A percentile compares a stretch with the other conserved stretches of the same genome.
phyloP scores from a whole-genome alignment of 1,140 invertebrate genomes.

The Drosophila rufa region DNA sequence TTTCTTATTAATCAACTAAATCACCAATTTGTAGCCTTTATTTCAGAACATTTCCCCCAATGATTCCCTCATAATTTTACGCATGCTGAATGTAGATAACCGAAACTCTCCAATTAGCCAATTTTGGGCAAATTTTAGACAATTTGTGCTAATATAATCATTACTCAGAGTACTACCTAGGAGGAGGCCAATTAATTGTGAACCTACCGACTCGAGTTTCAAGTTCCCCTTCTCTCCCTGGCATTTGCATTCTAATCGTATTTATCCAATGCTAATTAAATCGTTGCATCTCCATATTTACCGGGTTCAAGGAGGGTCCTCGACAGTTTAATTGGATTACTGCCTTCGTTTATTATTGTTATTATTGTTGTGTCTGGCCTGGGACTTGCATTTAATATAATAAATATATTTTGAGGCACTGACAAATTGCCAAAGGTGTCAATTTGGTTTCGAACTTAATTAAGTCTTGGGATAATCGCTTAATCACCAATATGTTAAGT shows the following conservation, averaged over 20 bases:
- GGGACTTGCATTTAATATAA: not conserved
- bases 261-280: conserved; percentile 16
- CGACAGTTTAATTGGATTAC: not conserved
- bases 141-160: not conserved
- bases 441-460: not conserved
- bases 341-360: not conserved
- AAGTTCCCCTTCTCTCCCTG: not conserved
- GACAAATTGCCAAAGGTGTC: not conserved
- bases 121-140: not conserved
- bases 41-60: too few species aligned
- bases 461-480: not conserved
- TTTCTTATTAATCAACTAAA: not conserved
- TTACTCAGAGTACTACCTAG: not conserved
- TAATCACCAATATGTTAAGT: too few species aligned
- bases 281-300: conserved; percentile 6
- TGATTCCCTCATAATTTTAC: not conserved
- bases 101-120: not conserved
- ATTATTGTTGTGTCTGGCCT: not conserved
- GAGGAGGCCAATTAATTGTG: not conserved
- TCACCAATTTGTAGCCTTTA: not conserved
- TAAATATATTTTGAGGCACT: too few species aligned
- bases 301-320: conserved; percentile 2
- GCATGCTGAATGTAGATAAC: too few species aligned
- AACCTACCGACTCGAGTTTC: not conserved
- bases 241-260: not conserved